These are phyloP conservation scores for Pogonomyrmex californicus DNA, from an alignment of 1,140 invertebrate genomes.

Conservation along the genomic window DNA sequence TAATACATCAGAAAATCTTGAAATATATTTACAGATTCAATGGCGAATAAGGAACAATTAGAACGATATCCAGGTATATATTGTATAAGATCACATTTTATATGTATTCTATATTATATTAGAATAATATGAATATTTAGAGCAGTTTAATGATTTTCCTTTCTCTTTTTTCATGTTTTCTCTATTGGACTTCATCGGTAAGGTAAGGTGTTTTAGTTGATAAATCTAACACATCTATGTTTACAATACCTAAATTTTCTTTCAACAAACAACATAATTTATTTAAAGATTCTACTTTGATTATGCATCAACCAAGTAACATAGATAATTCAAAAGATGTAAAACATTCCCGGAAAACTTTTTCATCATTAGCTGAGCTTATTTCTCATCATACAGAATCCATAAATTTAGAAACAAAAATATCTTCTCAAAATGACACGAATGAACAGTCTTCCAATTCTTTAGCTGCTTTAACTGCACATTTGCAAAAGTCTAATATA, in stretches of 20 bases:
- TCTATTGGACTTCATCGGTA: conserved; percentile 83
- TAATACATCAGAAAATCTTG: background rate
- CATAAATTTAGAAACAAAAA: conserved; percentile 52
- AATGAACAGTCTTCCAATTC: conserved; percentile 72
- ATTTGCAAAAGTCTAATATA: conserved; percentile 79
- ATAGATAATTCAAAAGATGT: conserved; percentile 40
- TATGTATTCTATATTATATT: conserved; percentile 7
- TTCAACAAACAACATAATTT: conserved; percentile 63
- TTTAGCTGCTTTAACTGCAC: conserved; percentile 81
- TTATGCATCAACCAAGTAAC: background rate
- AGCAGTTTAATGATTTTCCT: conserved; percentile 70
- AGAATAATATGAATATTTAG: background rate
- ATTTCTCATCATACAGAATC: conserved; percentile 56
- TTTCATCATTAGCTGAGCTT: conserved; percentile 63
- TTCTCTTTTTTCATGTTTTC: conserved; percentile 83
- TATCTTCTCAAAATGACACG: conserved; percentile 5
- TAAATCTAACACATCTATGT: conserved; percentile 58
- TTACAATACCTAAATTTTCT: conserved; percentile 77
- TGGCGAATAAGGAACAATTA: conserved; percentile 56
- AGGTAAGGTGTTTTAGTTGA: conserved; percentile 86
- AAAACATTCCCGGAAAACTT: conserved; percentile 16
- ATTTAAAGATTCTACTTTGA: conserved; percentile 50
- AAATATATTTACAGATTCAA: conserved; percentile 64
- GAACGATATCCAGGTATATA: conserved; percentile 79
- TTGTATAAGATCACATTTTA: conserved; percentile 42